Evolutionary conservation across 2,113 vertebrate species (phyloP).

Genomic region (Podarcis cretensis): DNA sequence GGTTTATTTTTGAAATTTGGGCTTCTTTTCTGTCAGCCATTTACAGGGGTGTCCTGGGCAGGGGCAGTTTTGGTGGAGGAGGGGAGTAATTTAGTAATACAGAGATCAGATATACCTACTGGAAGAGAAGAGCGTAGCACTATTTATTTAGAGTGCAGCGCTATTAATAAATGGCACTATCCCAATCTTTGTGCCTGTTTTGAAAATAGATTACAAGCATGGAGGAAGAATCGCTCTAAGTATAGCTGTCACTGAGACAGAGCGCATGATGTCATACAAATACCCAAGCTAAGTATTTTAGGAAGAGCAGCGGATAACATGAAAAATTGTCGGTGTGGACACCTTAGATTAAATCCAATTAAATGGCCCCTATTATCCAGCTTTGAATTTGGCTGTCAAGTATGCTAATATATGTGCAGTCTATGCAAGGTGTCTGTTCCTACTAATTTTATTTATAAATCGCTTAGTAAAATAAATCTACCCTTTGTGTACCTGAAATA

Average conservation of each 20-base stretch:
- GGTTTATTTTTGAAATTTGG: no score
- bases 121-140: no score
- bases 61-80: no score
- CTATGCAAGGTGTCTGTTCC: background rate
- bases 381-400: background rate
- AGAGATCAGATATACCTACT: background rate
- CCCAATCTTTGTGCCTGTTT: background rate
- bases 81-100: no score
- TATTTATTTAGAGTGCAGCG: background rate
- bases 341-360: background rate
- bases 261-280: background rate
- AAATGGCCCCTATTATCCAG: background rate
- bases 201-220: background rate
- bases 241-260: background rate
- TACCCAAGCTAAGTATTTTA: background rate
- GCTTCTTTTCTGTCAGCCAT: background rate
- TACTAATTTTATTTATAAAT: background rate
- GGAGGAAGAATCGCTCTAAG: background rate
- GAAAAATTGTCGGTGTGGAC: background rate
- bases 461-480: no score
- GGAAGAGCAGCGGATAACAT: background rate
- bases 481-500: no score
- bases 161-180: background rate
- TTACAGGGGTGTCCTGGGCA: background rate
- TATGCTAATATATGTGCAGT: background rate